Percentiles rank a stretch among this genome's conserved stretches.
Evolutionary conservation across 2,888 invertebrate genomes (phyloP).

Genomic region (Leucophora obtusa): DNA sequence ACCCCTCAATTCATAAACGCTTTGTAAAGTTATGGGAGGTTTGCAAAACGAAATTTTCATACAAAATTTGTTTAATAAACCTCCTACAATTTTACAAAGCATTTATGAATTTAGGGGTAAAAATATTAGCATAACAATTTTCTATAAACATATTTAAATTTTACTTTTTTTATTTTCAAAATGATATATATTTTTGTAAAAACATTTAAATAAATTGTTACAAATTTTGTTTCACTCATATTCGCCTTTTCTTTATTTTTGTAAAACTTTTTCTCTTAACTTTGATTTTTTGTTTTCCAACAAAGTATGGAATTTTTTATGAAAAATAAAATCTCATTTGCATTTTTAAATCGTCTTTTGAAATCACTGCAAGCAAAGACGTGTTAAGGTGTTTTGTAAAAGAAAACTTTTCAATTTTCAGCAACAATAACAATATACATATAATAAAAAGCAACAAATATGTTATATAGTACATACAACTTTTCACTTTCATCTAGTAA

Average conservation of each 20-base stretch:
- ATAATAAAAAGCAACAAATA: not conserved
- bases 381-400: constrained; percentile 45
- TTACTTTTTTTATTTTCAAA: not conserved
- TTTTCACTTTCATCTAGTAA: constrained; percentile 52
- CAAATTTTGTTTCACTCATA: constrained; percentile 34
- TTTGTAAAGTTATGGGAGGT: too few relatives aligned
- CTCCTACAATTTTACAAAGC: too few relatives aligned
- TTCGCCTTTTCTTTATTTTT: not conserved
- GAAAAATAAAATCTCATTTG: constrained; percentile 46
- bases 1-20: too few relatives aligned
- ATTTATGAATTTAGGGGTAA: too few relatives aligned
- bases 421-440: not conserved
- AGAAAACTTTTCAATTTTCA: constrained; percentile 46
- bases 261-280: constrained; percentile 46
- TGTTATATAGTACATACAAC: constrained; percentile 4
- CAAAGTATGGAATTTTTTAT: not conserved
- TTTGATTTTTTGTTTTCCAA: constrained; percentile 36
- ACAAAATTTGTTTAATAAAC: too few relatives aligned
- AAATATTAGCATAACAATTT: not conserved
- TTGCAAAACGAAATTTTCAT: too few relatives aligned
- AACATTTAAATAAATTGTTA: constrained; percentile 48
- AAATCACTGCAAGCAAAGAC: constrained; percentile 33
- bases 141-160: not conserved
- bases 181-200: not conserved
- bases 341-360: constrained; percentile 32